Percentiles rank a stretch among this genome's conserved stretches.
Evolutionary conservation across 2,113 vertebrate species (phyloP).

Genomic region (Amblyornis subalaris): DNA sequence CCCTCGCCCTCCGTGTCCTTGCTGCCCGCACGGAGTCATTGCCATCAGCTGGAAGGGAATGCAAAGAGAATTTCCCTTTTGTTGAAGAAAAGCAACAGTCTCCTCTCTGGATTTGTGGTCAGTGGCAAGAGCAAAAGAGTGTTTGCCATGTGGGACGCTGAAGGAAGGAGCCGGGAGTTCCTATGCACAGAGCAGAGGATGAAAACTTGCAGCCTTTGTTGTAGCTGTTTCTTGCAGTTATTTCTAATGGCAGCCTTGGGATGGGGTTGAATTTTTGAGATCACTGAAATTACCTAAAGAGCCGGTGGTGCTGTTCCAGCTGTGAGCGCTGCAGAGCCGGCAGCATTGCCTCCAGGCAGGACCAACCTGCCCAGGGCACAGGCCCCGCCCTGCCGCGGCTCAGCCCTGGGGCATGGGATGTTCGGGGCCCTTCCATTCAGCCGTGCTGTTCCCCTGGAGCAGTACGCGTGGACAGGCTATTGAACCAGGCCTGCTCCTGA

Average conservation of each 20-base stretch:
- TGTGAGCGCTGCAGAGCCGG: not conserved
- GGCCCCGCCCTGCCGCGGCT: accelerated
- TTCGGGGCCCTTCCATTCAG: not conserved
- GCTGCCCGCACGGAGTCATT: not conserved
- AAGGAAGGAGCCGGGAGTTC: not conserved
- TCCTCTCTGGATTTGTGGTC: not conserved
- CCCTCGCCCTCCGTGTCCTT: not conserved
- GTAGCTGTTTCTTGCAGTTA: not conserved
- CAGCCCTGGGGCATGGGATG: not conserved
- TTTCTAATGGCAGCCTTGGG: not conserved
- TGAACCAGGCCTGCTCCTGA: not conserved
- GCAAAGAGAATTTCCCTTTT: not conserved
- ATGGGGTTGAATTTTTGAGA: not conserved
- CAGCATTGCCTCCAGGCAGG: accelerated
- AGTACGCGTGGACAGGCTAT: accelerated
- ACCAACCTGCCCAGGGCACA: accelerated
- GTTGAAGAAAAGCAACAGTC: not conserved
- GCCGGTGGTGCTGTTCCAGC: not conserved
- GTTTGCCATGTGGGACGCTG: not conserved
- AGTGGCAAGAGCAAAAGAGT: not conserved
- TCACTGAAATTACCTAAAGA: not conserved
- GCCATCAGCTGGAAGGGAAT: not conserved
- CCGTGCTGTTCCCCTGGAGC: not conserved
- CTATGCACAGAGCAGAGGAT: accelerated
- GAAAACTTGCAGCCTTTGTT: not conserved